A percentile compares a stretch with the other conserved stretches of the same genome.
Conservation (phyloP, 2,797 vertebrate species). For the Sebastes ruberrimus region DNA sequence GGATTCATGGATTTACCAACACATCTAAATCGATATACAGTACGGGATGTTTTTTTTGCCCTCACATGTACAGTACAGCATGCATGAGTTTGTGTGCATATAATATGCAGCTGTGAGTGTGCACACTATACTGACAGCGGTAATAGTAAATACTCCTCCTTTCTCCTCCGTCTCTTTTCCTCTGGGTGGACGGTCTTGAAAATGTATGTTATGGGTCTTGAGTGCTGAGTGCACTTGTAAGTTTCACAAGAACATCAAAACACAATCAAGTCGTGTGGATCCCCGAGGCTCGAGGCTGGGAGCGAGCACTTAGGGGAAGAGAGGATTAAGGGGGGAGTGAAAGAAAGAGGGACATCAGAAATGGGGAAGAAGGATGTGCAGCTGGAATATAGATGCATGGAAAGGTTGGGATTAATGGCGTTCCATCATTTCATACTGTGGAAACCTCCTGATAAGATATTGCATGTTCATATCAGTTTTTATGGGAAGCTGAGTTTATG, state of each 20-base stretch:
- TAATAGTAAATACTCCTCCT: conserved; percentile 54
- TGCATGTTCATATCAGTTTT: conserved; percentile 14
- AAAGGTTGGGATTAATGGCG: conserved; percentile 20
- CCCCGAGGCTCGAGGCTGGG: conserved; percentile 75
- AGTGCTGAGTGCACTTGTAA: conserved; percentile 90
- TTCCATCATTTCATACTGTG: conserved; percentile 5
- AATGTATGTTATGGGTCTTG: conserved; percentile 93
- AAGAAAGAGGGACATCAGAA: conserved; percentile 8
- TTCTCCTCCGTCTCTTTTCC: conserved; percentile 46
- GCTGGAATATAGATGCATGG: conserved; percentile 25
- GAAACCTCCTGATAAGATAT: conserved; percentile 11
- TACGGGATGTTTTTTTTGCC: neutral
- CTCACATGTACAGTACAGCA: neutral
- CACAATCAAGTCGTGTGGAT: conserved; percentile 90
- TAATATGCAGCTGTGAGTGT: conserved; percentile 6
- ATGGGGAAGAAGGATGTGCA: neutral
- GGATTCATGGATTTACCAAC: neutral
- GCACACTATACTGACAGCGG: neutral
- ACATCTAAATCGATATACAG: neutral
- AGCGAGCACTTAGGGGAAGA: conserved; percentile 73
- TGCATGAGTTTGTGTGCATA: conserved; percentile 26
- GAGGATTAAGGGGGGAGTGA: conserved; percentile 45
- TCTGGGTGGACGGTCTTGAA: conserved; percentile 80
- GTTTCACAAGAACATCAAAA: conserved; percentile 94
- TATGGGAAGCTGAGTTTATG: conserved; percentile 10